Conservation (phyloP, 2,113 vertebrate species). For the Cheirogaleus medius region DNA sequence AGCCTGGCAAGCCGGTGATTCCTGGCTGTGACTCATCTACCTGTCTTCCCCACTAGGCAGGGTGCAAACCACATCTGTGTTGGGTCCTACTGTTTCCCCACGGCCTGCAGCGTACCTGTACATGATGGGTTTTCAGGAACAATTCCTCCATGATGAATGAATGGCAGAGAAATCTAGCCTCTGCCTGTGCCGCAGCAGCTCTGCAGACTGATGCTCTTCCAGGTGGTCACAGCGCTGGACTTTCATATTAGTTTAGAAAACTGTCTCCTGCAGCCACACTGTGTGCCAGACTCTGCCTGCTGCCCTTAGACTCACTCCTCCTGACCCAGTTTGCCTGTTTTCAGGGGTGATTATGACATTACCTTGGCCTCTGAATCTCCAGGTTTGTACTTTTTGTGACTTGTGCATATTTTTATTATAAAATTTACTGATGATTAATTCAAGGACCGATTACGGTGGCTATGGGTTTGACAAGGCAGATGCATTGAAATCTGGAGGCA, state of each 20-base stretch:
- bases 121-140: not conserved
- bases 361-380: not conserved
- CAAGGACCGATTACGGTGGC: not conserved
- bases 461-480: not conserved
- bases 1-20: not conserved
- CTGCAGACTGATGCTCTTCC: not conserved
- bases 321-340: not conserved
- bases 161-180: not conserved
- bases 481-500: not conserved
- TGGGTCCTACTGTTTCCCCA: not conserved
- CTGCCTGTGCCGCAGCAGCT: not conserved
- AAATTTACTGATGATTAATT: conserved; percentile 9
- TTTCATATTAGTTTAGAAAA: not conserved
- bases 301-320: not conserved
- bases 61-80: not conserved
- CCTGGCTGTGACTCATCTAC: not conserved
- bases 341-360: not conserved
- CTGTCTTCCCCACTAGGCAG: not conserved
- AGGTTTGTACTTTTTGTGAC: not conserved
- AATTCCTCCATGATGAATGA: not conserved
- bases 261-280: not conserved
- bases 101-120: not conserved
- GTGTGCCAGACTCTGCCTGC: not conserved
- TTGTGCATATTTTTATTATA: conserved; percentile 21
- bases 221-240: not conserved